Evolutionary conservation across 2,888 invertebrate species (phyloP), one percentile per base, ranked within the genome.

Genomic region (Flabesymbios commensalis): DNA sequence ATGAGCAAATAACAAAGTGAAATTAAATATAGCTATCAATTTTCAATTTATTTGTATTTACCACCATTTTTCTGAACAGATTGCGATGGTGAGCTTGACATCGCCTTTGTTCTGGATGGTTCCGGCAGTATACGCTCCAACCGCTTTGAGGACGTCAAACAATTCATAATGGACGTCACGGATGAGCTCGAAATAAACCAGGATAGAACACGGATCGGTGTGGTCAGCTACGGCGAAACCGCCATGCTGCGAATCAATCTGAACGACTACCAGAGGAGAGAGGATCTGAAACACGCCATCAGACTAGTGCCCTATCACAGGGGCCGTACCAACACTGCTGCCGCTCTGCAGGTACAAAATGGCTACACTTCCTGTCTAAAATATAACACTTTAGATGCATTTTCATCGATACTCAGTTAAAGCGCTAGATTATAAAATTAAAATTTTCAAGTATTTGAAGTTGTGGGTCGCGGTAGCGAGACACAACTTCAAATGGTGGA

Each of bases 221-320:
- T 31, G 5, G 14, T 49, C 28, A 49, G 29, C 14, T 49, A 49
- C 49, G 29, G 31, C 14, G 45, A 45, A 19, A 45, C 17, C 45
- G 22, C 49, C 14, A 22, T 17, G 31, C 29, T 75, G 3, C 71
- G 73, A 61, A 78, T 79, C 67, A 69, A 78, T 4, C 66, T 79
- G 48, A 75, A 76, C 65, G 53, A 64, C 7, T 73, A 72, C 65
- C n/a, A n/a, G n/a, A 72, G 60, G 3, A 59, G 59, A 45, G 58
- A 58, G 24, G 64, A 64, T 41, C 43, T 64, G 4, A 31, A 58
- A 36, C 62, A 63, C 26, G 56, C 62, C 29, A 48, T 64, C 17
- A 56, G 56, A 2, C 10, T 28, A 19, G 28, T 59, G 10, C 19
- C 22, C 10, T 64, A 55, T 45, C 51, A 51, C 14, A 29, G 52